Conservation (phyloP, 2,797 vertebrate species). For the Hippocampus kuda region DNA sequence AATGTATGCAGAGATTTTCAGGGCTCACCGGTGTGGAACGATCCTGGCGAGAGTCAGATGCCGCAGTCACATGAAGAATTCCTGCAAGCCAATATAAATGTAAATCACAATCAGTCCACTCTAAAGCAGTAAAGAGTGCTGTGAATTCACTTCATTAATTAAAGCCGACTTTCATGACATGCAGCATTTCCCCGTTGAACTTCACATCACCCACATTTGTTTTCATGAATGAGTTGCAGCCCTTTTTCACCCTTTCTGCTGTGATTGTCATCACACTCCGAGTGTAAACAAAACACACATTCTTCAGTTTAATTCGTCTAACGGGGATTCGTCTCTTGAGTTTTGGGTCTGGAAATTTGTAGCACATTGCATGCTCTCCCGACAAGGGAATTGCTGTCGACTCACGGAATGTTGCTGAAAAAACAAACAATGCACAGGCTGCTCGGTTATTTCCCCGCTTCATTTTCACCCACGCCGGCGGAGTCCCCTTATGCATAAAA, state of each 20-base stretch:
- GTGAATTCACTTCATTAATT: not conserved
- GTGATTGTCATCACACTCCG: constrained; percentile 30
- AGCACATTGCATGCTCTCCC: constrained; percentile 36
- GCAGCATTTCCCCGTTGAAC: not conserved
- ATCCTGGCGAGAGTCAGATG: no score
- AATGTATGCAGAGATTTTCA: no score
- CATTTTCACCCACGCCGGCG: constrained; percentile 39
- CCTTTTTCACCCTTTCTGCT: constrained; percentile 11
- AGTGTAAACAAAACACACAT: constrained; percentile 50
- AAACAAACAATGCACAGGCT: constrained; percentile 65
- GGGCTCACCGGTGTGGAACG: no score
- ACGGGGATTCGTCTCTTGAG: constrained; percentile 48
- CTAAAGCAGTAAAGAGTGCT: not conserved
- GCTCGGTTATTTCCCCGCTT: constrained; percentile 34
- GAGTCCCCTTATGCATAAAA: constrained; percentile 43
- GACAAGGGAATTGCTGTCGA: constrained; percentile 66
- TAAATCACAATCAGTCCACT: constrained; percentile 43
- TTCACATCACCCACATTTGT: not conserved
- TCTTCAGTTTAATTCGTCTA: constrained; percentile 47
- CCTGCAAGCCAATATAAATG: constrained; percentile 37
- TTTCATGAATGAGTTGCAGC: constrained; percentile 18
- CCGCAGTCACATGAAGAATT: no score
- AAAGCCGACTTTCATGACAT: not conserved
- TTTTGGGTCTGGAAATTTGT: constrained; percentile 62
- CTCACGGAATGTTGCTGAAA: constrained; percentile 64